These are phyloP conservation scores for Salpingus planirostris DNA, from an alignment of 2,888 invertebrate genomes.

Conservation along the genomic window DNA sequence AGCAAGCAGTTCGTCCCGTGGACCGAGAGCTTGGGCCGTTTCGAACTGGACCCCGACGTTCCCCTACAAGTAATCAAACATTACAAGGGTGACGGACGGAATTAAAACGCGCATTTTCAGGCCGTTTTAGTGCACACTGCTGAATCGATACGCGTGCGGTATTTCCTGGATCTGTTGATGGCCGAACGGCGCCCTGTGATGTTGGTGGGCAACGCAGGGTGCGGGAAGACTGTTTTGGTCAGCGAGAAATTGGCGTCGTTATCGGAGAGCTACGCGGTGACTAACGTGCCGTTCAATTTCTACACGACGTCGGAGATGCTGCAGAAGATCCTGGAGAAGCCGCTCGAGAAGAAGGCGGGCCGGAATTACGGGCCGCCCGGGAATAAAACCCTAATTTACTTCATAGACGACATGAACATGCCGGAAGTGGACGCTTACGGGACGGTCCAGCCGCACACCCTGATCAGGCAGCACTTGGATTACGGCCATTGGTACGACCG, in stretches of 20 bases:
- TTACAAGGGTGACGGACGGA: no score
- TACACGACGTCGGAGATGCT: slow-evolving; percentile 93
- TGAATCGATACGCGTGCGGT: slow-evolving; percentile 84
- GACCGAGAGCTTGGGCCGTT: slow-evolving; percentile 82
- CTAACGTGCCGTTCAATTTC: slow-evolving; percentile 93
- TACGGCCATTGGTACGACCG: slow-evolving; percentile 95
- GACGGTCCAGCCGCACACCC: slow-evolving; percentile 92
- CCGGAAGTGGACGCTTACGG: slow-evolving; percentile 86
- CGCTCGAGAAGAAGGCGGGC: slow-evolving; percentile 90
- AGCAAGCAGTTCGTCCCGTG: slow-evolving; percentile 83
- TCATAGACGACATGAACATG: slow-evolving; percentile 98
- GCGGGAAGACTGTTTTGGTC: slow-evolving; percentile 84
- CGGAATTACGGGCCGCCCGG: slow-evolving; percentile 94
- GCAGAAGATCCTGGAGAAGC: slow-evolving; percentile 87
- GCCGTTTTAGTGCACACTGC: slow-evolving; percentile 87
- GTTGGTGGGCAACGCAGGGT: slow-evolving; percentile 89
- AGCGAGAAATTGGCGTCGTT: slow-evolving; percentile 64
- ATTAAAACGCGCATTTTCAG: no score
- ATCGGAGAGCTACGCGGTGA: slow-evolving; percentile 77
- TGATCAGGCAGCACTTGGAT: slow-evolving; percentile 91
- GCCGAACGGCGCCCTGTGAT: slow-evolving; percentile 84
- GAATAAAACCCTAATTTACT: slow-evolving; percentile 86
- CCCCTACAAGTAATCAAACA: slow-evolving; percentile 68
- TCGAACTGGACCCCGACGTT: slow-evolving; percentile 84
- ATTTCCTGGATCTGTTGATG: slow-evolving; percentile 83